A percentile compares a stretch with the other conserved stretches of the same genome.
These are phyloP conservation scores for Alloscopus bannaensis DNA, from an alignment of 2,888 invertebrate genomes.

Conservation along the genomic window DNA sequence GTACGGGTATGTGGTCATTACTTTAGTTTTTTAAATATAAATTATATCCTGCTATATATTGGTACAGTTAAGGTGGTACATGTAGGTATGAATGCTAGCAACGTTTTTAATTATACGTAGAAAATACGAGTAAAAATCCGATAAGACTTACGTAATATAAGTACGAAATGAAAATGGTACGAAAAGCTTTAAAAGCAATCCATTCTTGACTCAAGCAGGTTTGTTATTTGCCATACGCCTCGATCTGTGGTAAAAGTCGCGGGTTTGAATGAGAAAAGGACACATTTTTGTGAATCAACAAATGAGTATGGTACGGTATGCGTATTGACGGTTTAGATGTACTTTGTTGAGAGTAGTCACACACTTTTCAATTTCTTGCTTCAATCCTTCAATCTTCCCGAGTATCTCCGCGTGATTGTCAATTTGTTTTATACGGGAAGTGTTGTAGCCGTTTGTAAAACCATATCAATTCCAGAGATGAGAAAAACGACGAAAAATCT, in stretches of 20 bases:
- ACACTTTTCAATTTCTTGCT: not conserved
- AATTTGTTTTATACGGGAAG: not conserved
- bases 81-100: too few species aligned
- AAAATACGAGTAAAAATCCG: too few species aligned
- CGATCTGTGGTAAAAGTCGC: too few species aligned
- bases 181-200: constrained; percentile 64
- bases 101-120: too few species aligned
- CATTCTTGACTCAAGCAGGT: constrained; percentile 36
- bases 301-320: constrained; percentile 10
- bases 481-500: not conserved
- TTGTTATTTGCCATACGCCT: not conserved
- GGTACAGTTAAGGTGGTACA: constrained; percentile 58
- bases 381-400: not conserved
- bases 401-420: not conserved
- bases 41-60: too few species aligned
- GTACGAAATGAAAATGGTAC: constrained; percentile 55
- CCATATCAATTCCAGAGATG: constrained; percentile 14
- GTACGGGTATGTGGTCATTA: too few species aligned
- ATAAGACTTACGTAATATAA: too few species aligned
- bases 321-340: not conserved
- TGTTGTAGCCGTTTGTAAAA: constrained; percentile 2
- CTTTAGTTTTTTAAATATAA: too few species aligned
- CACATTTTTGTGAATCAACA: constrained; percentile 43
- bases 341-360: not conserved
- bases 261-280: constrained; percentile 46